Base-by-base conservation (phyloP, 1,140 invertebrate species). In the Nymphalis io region DNA sequence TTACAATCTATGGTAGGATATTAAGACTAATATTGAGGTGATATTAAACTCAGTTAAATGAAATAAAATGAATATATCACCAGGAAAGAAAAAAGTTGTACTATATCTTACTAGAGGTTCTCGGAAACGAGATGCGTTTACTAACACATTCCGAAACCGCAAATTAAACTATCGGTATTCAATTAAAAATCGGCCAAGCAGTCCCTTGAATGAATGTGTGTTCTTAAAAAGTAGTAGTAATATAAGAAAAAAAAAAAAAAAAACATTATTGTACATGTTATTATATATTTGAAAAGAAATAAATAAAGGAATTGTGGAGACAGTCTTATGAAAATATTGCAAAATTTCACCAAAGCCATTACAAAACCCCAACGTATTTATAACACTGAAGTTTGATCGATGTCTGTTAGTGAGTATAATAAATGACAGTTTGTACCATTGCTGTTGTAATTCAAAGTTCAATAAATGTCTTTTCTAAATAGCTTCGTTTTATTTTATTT, bases 361-460 rank as follows among this genome's bases (percentile, higher is more conserved):
- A 12, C 23, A 18, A 40, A 60, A 65, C 63, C 69, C 57, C 44
- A 16, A 46, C 18, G 48, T 70, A 27, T 46, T 60, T 38, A 46
- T 42, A 42, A 38, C 21, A 15, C 4, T 65, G 53, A 53, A 15
- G 58, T 57, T 55, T 6, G 16, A 12, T 60, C 20, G 38, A 53
- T 70, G 62, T 61, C 63, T 66, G 59, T 48, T 51, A 46, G 57
- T 33, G 62, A 61, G 70, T 62, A 20, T 10, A 20, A 58, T 69
- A 55, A 60, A 16, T 75, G 73, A 78, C 44, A 78, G 65, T 80
- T 79, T 82, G 77, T 82, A 85, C 79, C 71, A 77, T 81, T 78
- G 81, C 81, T 87, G 83, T 87, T 88, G 85, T 89, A 80, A 78
- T 82, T 75, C 79, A 80, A 85, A 86, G 69, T 80, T 81, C 74